Base-by-base conservation (phyloP, 2,888 invertebrate genomes). In the Hymenopus coronatus region DNA sequence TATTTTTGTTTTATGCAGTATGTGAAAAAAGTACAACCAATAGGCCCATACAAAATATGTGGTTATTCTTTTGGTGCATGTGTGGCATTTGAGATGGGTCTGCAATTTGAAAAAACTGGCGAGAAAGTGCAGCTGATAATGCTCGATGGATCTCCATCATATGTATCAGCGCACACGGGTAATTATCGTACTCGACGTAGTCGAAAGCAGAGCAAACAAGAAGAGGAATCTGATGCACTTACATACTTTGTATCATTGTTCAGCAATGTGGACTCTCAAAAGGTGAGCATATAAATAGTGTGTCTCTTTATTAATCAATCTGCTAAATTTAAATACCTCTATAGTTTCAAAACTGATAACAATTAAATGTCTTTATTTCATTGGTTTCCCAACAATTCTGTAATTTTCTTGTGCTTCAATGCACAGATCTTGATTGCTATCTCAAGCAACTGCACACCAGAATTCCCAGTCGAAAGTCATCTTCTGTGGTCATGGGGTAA, bases 41-140 rank as follows among this genome's bases (percentile, higher is more conserved):
- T 94, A 89, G 97, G 98, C 90, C 98, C 99, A 4, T 99, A 98
- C 94, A 95, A 96, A 88, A 94, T 99, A 91, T 96, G 97, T 84
- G 99, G 99, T 2, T 99, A 99, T 94, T 99, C 99, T 0, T 99
- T 98, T 93, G 99, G 99, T 90, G 98, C 98, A 83, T 96, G 97
- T 91, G 97, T 99, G 81, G 98, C 98, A 28, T 98, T 98, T 93
- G 99, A 99, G 94, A 99, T 99, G 96, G 97, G 97, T 40, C 94
- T 97, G 70, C 97, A 97, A 92, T 94, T 99, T 88, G 97, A 98
- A 92, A 94, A 94, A 91, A 94, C 93, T 83, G 92, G 91, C 28
- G 95, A 95, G 92, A 93, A 92, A 90, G 94, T 95, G 54, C 94
- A 95, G 86, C 94, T 98, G 82, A 95, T 97, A 91, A 95, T 99